A percentile compares a stretch with the other conserved stretches of the same genome.
phyloP scores from a whole-genome alignment of 2,797 vertebrate species.

The Anisognathus igniventris region DNA sequence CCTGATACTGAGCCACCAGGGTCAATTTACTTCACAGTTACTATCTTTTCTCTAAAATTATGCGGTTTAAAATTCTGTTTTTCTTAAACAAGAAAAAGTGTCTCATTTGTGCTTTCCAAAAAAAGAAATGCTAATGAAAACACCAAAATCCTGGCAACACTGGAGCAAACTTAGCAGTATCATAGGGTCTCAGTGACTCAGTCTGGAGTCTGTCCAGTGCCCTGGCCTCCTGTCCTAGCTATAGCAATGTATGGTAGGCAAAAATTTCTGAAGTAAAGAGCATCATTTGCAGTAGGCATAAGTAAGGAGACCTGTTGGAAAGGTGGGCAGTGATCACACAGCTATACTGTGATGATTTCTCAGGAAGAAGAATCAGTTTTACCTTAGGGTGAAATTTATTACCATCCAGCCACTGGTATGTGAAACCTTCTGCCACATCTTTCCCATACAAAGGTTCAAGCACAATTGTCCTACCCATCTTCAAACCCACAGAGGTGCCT shows the following conservation, averaged over 20 bases:
- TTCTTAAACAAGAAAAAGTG: not conserved
- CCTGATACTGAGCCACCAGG: not conserved
- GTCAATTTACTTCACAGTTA: not conserved
- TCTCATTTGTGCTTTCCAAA: not conserved
- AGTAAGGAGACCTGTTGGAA: not conserved
- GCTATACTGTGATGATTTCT: not conserved
- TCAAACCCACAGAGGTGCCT: not conserved
- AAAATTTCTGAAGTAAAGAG: not conserved
- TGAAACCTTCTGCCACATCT: not conserved
- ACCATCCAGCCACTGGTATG: not conserved
- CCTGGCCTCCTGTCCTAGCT: not conserved
- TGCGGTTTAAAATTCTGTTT: not conserved
- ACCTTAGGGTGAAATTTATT: not conserved
- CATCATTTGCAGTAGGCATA: not conserved
- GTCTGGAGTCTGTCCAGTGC: not conserved
- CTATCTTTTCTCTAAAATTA: not conserved
- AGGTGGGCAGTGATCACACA: accelerated
- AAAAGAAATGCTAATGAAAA: not conserved
- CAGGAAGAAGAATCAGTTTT: not conserved
- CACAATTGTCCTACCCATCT: not conserved
- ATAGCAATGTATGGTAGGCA: not conserved
- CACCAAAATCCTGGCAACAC: not conserved
- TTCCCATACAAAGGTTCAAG: not conserved
- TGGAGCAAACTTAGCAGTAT: not conserved
- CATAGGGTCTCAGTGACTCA: not conserved